These are phyloP conservation scores for Heliconius hortense DNA, from an alignment of 2,888 invertebrate genomes.

Conservation along the genomic window DNA sequence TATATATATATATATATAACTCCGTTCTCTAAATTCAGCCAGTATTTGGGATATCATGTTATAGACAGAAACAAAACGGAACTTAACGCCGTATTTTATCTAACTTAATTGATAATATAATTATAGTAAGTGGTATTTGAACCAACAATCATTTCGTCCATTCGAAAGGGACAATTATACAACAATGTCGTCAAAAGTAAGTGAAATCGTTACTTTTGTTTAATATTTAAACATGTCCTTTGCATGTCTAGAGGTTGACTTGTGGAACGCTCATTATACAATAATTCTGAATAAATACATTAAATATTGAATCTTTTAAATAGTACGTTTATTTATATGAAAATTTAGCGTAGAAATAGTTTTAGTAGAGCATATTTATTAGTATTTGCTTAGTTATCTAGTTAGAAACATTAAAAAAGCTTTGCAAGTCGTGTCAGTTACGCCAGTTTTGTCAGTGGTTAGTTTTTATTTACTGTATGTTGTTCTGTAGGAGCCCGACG, in stretches of 20 bases:
- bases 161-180: no score
- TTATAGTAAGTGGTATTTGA: no score
- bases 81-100: no score
- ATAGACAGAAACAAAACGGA: no score
- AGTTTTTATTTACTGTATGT: neutral
- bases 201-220: neutral
- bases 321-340: neutral
- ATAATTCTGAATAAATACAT: constrained; percentile 1
- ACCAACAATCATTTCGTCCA: neutral
- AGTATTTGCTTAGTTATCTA: neutral
- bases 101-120: no score
- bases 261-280: neutral
- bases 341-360: neutral
- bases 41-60: no score
- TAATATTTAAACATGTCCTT: neutral
- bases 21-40: no score
- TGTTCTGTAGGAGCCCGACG: constrained; percentile 84
- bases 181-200: neutral
- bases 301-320: constrained; percentile 5
- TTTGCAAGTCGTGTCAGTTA: neutral
- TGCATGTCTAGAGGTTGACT: constrained; percentile 11
- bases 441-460: neutral
- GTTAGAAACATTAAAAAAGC: neutral
- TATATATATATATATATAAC: no score
- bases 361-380: neutral